Conservation (phyloP, 2,113 vertebrate genomes). For the Hippotragus niger region DNA sequence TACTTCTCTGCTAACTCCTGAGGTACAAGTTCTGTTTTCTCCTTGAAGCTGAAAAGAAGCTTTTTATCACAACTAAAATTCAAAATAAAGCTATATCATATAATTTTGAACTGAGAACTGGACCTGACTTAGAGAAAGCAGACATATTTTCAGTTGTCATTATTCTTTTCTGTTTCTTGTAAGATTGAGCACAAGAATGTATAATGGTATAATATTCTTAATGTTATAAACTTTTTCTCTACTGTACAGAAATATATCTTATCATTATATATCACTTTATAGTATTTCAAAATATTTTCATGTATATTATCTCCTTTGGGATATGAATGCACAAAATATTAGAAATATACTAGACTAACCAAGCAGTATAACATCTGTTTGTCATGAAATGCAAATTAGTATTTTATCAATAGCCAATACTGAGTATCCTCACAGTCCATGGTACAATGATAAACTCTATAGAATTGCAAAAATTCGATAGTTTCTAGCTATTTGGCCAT, state of each 20-base stretch:
- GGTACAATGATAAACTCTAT: background rate
- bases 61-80: conserved; percentile 24
- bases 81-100: conserved; percentile 54
- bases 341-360: conserved; percentile 63
- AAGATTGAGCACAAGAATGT: conserved; percentile 39
- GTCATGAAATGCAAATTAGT: conserved; percentile 54
- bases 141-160: conserved; percentile 50
- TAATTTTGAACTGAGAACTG: conserved; percentile 43
- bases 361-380: conserved; percentile 52
- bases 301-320: conserved; percentile 36
- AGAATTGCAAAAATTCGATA: conserved; percentile 41
- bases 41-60: background rate
- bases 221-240: conserved; percentile 49
- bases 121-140: conserved; percentile 63
- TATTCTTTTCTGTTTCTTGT: conserved; percentile 51
- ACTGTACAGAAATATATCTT: conserved; percentile 62
- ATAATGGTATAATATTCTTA: conserved; percentile 31
- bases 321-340: conserved; percentile 64
- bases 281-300: conserved; percentile 68
- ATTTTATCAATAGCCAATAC: conserved; percentile 51
- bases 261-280: conserved; percentile 49
- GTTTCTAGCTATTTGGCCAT: background rate
- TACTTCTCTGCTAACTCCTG: conserved; percentile 41
- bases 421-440: conserved; percentile 35
- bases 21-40: conserved; percentile 30